Evolutionary conservation across 2,797 vertebrate species (phyloP).

Genomic region (Hephaestus fuliginosus): DNA sequence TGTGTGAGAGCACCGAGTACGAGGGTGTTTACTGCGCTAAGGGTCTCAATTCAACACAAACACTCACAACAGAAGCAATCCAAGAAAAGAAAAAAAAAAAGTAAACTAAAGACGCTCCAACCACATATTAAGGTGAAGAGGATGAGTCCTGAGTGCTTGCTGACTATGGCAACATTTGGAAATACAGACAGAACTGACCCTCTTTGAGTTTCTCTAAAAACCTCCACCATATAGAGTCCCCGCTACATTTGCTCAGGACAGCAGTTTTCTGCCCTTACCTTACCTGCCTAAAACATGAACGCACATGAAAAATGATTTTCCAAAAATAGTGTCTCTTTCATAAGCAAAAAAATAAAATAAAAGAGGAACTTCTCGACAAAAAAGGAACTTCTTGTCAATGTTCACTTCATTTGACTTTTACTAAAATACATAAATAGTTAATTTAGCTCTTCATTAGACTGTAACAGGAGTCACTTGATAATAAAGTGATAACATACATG

Average conservation of each 20-base stretch:
- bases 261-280: background rate
- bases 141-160: background rate
- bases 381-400: too few species aligned
- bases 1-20: slow-evolving; percentile 30
- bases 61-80: slow-evolving; percentile 26
- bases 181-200: background rate
- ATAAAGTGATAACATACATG: background rate
- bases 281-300: background rate
- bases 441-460: background rate
- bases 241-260: too few species aligned
- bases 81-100: background rate
- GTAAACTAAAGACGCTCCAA: background rate
- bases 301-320: background rate
- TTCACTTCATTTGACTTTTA: background rate
- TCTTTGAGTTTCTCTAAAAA: background rate
- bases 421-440: background rate
- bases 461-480: background rate
- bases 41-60: slow-evolving; percentile 36
- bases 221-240: too few species aligned
- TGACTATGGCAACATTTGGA: background rate
- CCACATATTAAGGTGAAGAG: background rate
- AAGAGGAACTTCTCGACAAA: background rate
- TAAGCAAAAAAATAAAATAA: background rate
- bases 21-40: slow-evolving; percentile 37
- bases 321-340: background rate